Conservation (phyloP, 2,113 vertebrate genomes). For the Cichladusa arquata region DNA sequence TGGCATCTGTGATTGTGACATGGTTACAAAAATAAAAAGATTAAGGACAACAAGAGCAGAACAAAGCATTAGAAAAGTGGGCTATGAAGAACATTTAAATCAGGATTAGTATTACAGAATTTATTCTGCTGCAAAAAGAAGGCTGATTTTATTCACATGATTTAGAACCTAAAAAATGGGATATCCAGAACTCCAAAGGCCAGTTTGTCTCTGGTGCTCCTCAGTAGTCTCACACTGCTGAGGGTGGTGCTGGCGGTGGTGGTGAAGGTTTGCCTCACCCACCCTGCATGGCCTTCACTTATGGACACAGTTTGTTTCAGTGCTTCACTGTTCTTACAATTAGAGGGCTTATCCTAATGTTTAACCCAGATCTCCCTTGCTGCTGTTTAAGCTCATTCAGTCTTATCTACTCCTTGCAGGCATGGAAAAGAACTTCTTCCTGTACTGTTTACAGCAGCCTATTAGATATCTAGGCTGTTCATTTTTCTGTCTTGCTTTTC, state of each 20-base stretch:
- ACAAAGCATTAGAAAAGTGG: background rate
- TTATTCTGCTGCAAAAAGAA: background rate
- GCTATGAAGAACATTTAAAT: background rate
- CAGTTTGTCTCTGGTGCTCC: background rate
- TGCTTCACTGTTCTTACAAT: background rate
- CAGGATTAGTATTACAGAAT: background rate
- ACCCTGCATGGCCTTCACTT: background rate
- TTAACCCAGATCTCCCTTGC: constrained; percentile 3
- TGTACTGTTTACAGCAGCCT: background rate
- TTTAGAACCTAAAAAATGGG: background rate
- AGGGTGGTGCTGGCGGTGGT: background rate
- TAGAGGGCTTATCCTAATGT: background rate
- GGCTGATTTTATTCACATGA: background rate
- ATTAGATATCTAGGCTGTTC: background rate
- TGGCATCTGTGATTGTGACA: background rate
- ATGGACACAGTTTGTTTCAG: background rate
- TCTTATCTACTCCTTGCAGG: background rate
- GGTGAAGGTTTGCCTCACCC: background rate
- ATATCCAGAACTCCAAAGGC: background rate
- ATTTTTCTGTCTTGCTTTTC: constrained; percentile 6
- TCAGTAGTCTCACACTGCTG: background rate
- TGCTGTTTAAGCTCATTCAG: background rate
- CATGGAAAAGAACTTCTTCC: background rate
- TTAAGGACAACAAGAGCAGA: background rate
- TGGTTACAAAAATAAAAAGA: background rate